phyloP scores from a whole-genome alignment of 2,113 vertebrate species.

The Cyprinodon tularosa region DNA sequence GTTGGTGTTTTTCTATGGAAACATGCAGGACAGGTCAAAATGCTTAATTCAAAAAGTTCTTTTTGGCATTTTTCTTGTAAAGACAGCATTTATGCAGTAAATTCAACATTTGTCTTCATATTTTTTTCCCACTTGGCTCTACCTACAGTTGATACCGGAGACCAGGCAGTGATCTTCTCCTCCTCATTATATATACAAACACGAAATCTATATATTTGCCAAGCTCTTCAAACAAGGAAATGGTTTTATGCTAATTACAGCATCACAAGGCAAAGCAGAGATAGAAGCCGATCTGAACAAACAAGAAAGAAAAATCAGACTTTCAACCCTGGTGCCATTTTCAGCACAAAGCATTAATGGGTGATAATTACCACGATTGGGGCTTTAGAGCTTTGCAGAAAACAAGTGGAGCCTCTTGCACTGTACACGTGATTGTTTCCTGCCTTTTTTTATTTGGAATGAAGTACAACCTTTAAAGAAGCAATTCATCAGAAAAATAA shows the following conservation, averaged over 20 bases:
- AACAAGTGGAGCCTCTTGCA: constrained; percentile 43
- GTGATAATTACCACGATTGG: constrained; percentile 57
- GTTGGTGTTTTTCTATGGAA: too few relatives aligned
- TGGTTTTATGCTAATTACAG: neutral
- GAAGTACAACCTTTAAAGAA: constrained; percentile 46
- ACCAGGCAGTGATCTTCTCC: neutral
- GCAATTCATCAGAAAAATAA: constrained; percentile 27
- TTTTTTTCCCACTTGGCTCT: neutral
- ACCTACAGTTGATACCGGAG: neutral
- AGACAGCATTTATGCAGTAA: neutral
- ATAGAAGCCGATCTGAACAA: constrained; percentile 6
- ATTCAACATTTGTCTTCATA: neutral
- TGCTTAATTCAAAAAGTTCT: neutral
- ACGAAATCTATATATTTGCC: neutral
- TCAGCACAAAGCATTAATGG: constrained; percentile 63
- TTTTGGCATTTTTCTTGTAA: neutral
- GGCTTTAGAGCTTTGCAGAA: constrained; percentile 28
- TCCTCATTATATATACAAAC: neutral
- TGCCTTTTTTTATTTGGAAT: constrained; percentile 43
- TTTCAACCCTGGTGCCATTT: constrained; percentile 40
- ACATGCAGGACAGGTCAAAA: too few relatives aligned
- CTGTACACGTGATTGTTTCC: constrained; percentile 23
- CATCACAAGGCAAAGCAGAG: neutral
- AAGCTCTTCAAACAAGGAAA: neutral
- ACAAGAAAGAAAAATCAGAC: neutral